phyloP scores from a whole-genome alignment of 2,113 vertebrate species.

The Protomyctophum bolini region DNA sequence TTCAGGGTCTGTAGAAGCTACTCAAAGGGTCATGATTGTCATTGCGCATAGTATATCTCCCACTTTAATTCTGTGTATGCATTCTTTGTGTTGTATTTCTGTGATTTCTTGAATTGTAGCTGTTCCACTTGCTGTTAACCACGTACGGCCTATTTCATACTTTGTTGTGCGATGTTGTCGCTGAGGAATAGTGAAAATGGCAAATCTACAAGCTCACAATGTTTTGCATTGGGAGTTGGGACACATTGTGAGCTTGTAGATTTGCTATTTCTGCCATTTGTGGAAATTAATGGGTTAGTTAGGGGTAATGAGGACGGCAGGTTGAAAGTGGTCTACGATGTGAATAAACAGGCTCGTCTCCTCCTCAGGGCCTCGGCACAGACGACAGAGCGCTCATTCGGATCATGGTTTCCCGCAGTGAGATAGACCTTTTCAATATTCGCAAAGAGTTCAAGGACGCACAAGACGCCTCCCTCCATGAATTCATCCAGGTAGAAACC shows the following conservation, averaged over 20 bases:
- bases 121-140: background rate
- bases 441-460: slow-evolving; percentile 91
- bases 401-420: slow-evolving; percentile 93
- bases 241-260: too few species aligned
- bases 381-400: slow-evolving; percentile 93
- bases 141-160: background rate
- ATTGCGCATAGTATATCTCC: background rate
- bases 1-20: background rate
- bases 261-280: too few species aligned
- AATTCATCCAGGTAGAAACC: slow-evolving; percentile 91
- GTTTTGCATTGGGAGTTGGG: too few species aligned
- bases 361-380: slow-evolving; percentile 88
- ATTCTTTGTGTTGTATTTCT: background rate
- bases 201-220: too few species aligned
- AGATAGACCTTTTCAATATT: slow-evolving; percentile 92
- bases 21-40: slow-evolving; percentile 5
- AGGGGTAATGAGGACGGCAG: too few species aligned
- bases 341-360: slow-evolving; percentile 18
- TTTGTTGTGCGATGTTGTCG: too few species aligned
- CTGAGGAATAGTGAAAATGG: background rate
- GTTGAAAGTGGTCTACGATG: background rate
- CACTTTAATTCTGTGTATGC: background rate
- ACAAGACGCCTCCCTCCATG: slow-evolving; percentile 88
- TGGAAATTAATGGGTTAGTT: too few species aligned
- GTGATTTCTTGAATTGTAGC: background rate